Conservation (phyloP, 2,888 invertebrate species). For the Eupithecia abbreviata region DNA sequence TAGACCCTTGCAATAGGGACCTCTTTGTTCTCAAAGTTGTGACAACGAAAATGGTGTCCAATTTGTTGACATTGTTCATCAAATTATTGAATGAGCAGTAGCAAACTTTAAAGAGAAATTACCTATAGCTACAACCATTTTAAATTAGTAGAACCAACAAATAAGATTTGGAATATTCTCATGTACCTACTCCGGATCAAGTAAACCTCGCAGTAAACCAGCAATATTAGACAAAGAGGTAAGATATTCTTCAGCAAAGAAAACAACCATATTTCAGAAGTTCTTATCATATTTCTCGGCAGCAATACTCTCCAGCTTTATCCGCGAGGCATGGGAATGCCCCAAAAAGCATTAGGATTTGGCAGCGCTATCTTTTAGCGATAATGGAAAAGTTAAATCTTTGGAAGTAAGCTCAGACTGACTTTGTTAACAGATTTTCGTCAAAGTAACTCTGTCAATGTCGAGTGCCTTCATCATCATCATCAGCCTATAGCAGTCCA, state of each 20-base stretch:
- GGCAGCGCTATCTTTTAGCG: slow-evolving; percentile 29
- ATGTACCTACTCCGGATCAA: background rate
- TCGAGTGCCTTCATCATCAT: background rate
- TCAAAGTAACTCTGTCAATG: background rate
- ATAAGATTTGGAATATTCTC: background rate
- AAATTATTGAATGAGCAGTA: background rate
- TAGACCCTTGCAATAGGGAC: slow-evolving; percentile 19
- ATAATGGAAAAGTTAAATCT: slow-evolving; percentile 42
- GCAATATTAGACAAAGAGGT: background rate
- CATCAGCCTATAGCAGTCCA: too few relatives aligned
- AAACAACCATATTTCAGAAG: slow-evolving; percentile 11
- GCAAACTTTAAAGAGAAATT: background rate
- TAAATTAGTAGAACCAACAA: background rate
- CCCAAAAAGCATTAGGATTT: slow-evolving; percentile 31
- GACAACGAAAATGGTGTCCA: slow-evolving; percentile 23
- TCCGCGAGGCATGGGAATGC: slow-evolving; percentile 23
- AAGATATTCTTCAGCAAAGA: background rate
- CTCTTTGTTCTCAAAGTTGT: slow-evolving; percentile 30
- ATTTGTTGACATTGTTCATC: slow-evolving; percentile 18
- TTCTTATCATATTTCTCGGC: slow-evolving; percentile 3
- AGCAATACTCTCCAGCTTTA: slow-evolving; percentile 6
- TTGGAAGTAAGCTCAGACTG: background rate
- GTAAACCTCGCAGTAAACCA: background rate
- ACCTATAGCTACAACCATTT: background rate
- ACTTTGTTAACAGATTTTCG: slow-evolving; percentile 34